Conservation (phyloP, 2,888 invertebrate genomes). For the Spisula solida region DNA sequence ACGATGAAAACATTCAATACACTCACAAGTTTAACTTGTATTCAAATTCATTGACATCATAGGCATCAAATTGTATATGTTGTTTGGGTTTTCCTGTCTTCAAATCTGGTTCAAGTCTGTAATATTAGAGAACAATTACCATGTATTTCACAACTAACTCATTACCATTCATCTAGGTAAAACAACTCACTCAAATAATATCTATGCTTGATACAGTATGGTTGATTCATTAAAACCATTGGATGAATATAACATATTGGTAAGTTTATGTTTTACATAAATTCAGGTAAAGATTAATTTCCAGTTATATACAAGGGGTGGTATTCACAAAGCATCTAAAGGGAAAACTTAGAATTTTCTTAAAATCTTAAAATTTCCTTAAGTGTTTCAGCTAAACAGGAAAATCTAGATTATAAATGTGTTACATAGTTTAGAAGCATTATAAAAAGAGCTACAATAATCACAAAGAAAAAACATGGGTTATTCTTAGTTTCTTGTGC, state of each 20-base stretch:
- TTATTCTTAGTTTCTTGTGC: too few species aligned
- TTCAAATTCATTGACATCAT: slow-evolving; percentile 87
- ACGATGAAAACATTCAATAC: background rate
- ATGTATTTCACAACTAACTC: background rate
- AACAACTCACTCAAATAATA: background rate
- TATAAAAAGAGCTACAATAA: too few species aligned
- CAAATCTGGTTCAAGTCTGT: slow-evolving; percentile 82
- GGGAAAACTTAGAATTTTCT: too few species aligned
- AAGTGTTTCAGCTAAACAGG: too few species aligned
- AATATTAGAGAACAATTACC: slow-evolving; percentile 34
- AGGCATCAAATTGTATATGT: slow-evolving; percentile 87
- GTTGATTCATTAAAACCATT: background rate
- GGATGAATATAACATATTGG: background rate
- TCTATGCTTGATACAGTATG: background rate
- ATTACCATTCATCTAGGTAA: background rate
- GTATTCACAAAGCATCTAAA: too few species aligned
- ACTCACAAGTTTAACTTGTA: slow-evolving; percentile 86
- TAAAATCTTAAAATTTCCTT: too few species aligned
- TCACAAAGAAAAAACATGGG: too few species aligned
- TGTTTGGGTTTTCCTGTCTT: slow-evolving; percentile 86
- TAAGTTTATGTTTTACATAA: too few species aligned
- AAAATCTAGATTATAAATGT: too few species aligned
- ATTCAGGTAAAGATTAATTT: too few species aligned
- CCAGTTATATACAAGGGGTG: too few species aligned
- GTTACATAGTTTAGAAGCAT: too few species aligned